Base-by-base conservation (phyloP, 2,888 invertebrate genomes). In the Drosophila crucigera region DNA sequence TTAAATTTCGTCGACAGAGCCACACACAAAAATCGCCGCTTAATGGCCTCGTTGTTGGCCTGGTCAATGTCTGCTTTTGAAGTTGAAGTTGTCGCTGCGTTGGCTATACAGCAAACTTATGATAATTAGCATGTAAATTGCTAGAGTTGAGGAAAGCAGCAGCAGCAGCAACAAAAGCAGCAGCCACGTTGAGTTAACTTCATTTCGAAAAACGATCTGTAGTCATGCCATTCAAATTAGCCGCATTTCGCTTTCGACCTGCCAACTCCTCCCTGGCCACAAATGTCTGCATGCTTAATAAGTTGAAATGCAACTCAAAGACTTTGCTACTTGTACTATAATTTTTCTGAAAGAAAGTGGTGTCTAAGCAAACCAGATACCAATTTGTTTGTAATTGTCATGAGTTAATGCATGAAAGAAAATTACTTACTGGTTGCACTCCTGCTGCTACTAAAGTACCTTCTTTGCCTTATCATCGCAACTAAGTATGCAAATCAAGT, bases 111-210 rank as follows among this genome's bases (percentile, higher is more conserved):
- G 70, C 81, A 63, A 75, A 86, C 76, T 84, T 83, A 86, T 89
- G 89, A 86, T 88, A 90, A 90, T 88, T 90, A 81, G 81, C 89
- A 83, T 84, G 83, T 79, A 90, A 90, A 89, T 90, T 73, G 78
- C 74, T 63, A 54, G 59, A 75, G 59, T 61, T 64, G 74, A 71
- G 73, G 89, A 88, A 85, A 88, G 85, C 78, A 70, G 62, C 74
- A 69, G 84, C 35, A 35, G 35, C 58, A 37, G 25, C 39, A 65
- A 31, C 64, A 58, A 61, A 54, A 47, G 19, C 47, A 35, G 28
- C 66, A 53, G 75, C 56, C 56, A 77, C 22, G 49, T 72, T 70
- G 66, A 64, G 53, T 66, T 72, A 68, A 64, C 69, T 64, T 61
- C 62, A 63, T 81, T 78, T 72, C 66, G 31, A 67, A 49, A 58